Evolutionary conservation across 2,797 vertebrate genomes (phyloP).

Genomic region (Gallinago solitaria): DNA sequence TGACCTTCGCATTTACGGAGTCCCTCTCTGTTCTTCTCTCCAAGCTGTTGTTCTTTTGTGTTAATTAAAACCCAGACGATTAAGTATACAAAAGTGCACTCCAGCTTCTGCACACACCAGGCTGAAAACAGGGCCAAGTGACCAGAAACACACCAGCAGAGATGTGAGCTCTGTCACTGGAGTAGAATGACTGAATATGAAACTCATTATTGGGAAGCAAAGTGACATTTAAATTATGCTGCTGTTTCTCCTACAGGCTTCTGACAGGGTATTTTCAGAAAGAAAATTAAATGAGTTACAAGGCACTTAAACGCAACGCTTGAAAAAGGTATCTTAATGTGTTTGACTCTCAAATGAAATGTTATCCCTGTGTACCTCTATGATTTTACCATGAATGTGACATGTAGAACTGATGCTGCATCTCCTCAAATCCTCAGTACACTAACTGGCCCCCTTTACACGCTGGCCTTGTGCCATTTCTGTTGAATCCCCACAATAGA

Average conservation of each 20-base stretch:
- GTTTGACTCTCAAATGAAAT: conserved; percentile 17
- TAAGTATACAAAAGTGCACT: neutral
- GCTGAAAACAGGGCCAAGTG: conserved; percentile 9
- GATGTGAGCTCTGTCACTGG: neutral
- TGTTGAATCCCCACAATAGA: neutral
- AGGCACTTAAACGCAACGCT: conserved; percentile 27
- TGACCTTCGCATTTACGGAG: neutral
- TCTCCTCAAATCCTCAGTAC: neutral
- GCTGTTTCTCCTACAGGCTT: conserved; percentile 31
- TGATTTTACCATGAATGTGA: neutral
- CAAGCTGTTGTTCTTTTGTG: neutral
- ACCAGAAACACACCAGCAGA: neutral
- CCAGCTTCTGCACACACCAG: neutral
- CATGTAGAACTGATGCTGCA: neutral
- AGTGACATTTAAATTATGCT: conserved; percentile 61
- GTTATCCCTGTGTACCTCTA: neutral
- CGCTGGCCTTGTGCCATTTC: neutral
- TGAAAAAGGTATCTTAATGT: conserved; percentile 30
- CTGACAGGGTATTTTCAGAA: conserved; percentile 29
- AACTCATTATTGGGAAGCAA: conserved; percentile 32
- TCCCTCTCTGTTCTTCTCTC: neutral
- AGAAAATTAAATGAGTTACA: conserved; percentile 54
- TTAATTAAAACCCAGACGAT: conserved; percentile 33
- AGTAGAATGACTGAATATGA: neutral
- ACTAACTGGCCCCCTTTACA: neutral